Percentiles rank a stretch among this genome's conserved stretches.
Evolutionary conservation across 2,113 vertebrate species (phyloP).

Genomic region (Urocitellus parryii): DNA sequence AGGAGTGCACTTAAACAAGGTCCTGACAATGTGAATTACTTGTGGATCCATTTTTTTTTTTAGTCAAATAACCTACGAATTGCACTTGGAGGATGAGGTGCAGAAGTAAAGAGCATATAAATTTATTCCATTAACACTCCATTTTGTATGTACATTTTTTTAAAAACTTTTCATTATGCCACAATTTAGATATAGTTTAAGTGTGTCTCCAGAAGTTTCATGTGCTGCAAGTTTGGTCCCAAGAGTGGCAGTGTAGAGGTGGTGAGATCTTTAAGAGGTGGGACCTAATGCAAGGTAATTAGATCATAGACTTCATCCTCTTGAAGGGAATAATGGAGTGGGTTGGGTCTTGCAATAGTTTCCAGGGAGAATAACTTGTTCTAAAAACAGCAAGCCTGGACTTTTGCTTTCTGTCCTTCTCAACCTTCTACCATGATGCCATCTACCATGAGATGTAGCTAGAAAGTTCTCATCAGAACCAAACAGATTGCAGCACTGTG

Average conservation of each 20-base stretch:
- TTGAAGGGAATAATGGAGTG: neutral
- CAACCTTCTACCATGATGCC: neutral
- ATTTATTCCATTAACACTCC: neutral
- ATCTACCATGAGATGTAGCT: neutral
- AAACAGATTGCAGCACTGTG: neutral
- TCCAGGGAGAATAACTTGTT: neutral
- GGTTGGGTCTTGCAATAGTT: neutral
- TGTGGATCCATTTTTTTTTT: neutral
- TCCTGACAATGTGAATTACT: neutral
- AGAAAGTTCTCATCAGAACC: neutral
- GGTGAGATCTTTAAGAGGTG: neutral
- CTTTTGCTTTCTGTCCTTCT: neutral
- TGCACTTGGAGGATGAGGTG: neutral
- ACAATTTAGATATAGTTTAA: no score
- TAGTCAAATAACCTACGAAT: neutral
- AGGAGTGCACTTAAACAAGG: neutral
- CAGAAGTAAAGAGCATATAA: neutral
- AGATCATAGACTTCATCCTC: neutral
- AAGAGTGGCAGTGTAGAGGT: no score
- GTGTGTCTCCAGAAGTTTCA: neutral
- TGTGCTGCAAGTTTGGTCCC: neutral
- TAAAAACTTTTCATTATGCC: neutral
- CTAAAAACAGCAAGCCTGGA: no score
- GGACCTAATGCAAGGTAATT: neutral
- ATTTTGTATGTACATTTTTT: neutral